Evolutionary conservation across 2,797 vertebrate genomes (phyloP).

Genomic region (Enteromius thamalakanensis): DNA sequence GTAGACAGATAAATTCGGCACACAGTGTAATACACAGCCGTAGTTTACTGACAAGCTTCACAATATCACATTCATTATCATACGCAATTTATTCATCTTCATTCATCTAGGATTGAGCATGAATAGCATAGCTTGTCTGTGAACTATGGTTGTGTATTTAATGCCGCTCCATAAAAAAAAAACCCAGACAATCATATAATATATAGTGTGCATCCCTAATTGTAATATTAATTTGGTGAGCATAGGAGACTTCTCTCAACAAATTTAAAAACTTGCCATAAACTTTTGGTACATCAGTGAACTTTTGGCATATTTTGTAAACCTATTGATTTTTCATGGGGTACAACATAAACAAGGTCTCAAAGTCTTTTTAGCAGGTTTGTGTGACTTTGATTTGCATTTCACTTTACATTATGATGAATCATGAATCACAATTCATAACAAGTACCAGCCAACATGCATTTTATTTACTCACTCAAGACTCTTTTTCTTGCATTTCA

Average conservation of each 20-base stretch:
- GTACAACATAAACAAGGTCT: background rate
- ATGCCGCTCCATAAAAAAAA: no score
- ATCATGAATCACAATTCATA: background rate
- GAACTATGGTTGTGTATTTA: no score
- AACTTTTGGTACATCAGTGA: background rate
- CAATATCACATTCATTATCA: no score
- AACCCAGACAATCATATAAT: no score
- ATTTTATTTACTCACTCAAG: background rate
- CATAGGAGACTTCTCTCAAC: background rate
- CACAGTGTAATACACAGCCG: no score
- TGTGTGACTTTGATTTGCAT: background rate
- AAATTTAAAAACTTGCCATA: background rate
- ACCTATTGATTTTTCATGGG: background rate
- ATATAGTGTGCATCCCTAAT: background rate
- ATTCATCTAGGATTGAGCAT: no score
- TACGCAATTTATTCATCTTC: no score
- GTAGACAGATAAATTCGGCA: no score
- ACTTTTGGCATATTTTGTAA: background rate
- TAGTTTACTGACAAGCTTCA: no score
- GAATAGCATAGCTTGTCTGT: no score
- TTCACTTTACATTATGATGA: background rate
- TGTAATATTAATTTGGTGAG: background rate
- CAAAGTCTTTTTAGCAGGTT: background rate
- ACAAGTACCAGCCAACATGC: background rate
- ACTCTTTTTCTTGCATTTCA: background rate